Percentiles rank a stretch among this genome's conserved stretches.
phyloP scores from a whole-genome alignment of 2,113 vertebrate species.

The Tupaia chinensis region DNA sequence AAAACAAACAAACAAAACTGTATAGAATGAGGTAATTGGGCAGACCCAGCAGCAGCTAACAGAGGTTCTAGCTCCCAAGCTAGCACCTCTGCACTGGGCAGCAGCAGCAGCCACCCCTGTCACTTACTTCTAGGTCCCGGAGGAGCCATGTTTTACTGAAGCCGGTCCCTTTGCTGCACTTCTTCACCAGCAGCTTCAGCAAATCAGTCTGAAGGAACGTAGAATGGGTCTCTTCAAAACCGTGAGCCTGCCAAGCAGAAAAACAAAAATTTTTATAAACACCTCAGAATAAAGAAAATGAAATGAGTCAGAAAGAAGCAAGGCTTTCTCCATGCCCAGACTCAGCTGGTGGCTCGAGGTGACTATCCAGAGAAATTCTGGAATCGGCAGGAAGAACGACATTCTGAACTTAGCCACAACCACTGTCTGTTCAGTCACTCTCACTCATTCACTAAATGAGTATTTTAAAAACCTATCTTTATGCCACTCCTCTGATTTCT shows the following conservation, averaged over 20 bases:
- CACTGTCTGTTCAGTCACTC: neutral
- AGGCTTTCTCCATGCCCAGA: neutral
- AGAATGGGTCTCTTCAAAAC: constrained; percentile 91
- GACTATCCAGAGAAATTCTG: neutral
- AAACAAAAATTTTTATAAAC: neutral
- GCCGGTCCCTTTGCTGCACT: constrained; percentile 98
- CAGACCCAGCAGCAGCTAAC: neutral
- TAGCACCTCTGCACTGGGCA: neutral
- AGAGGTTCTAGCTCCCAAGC: neutral
- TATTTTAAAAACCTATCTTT: neutral
- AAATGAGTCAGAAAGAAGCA: neutral
- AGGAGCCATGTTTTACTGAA: constrained; percentile 99
- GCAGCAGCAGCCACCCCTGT: accelerated
- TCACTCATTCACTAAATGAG: neutral
- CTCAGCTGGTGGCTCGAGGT: neutral
- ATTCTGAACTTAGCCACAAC: neutral
- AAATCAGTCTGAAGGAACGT: constrained; percentile 94
- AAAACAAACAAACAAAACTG: no score
- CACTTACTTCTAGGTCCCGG: constrained; percentile 94
- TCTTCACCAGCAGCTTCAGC: constrained; percentile 95
- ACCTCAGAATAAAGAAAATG: neutral
- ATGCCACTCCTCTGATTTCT: neutral
- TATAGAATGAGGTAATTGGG: neutral
- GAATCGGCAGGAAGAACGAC: neutral
- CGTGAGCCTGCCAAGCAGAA: constrained; percentile 89